Conservation (phyloP, 2,113 vertebrate species). For the Ursus arctos region DNA sequence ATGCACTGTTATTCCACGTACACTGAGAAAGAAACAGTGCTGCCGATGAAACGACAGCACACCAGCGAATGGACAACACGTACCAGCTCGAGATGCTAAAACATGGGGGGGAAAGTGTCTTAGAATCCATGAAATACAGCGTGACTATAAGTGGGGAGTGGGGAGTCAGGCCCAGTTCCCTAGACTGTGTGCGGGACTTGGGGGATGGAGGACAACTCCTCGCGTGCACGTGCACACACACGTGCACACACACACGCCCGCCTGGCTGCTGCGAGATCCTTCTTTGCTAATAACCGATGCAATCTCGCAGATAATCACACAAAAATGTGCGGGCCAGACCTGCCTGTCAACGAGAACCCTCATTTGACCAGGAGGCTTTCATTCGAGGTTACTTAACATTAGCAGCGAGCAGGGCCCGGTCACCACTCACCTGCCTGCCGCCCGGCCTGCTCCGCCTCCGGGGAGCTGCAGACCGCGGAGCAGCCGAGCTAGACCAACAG, state of each 20-base stretch:
- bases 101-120: background rate
- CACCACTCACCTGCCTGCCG: background rate
- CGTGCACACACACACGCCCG: too few relatives aligned
- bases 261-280: background rate
- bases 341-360: background rate
- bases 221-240: rapidly evolving
- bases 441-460: rapidly evolving
- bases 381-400: background rate
- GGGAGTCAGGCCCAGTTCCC: background rate
- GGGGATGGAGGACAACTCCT: background rate
- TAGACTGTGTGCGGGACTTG: background rate
- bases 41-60: conserved; percentile 25
- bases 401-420: background rate
- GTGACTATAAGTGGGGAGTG: rapidly evolving
- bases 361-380: background rate
- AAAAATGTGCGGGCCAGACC: background rate
- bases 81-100: background rate
- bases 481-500: background rate
- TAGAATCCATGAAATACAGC: background rate
- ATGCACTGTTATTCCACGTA: background rate
- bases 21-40: background rate
- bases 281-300: background rate
- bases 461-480: background rate
- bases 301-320: background rate
- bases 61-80: background rate